Percentiles rank a stretch among this genome's conserved stretches.
phyloP scores from a whole-genome alignment of 2,888 invertebrate species.

The Ramazzottius varieornatus region DNA sequence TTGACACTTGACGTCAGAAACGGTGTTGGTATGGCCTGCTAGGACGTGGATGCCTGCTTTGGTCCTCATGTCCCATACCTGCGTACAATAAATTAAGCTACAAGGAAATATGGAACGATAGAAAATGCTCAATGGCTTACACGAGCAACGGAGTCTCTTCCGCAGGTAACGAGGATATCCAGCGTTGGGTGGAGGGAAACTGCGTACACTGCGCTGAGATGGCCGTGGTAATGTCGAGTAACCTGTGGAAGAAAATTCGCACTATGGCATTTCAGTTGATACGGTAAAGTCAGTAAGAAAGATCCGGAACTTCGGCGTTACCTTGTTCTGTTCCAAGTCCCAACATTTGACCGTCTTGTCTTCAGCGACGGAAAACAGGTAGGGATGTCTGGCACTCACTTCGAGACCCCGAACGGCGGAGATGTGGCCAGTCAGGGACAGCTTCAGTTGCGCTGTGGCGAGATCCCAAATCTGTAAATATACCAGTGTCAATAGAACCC shows the following conservation, averaged over 20 bases:
- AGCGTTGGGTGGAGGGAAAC: constrained; percentile 76
- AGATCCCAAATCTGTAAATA: constrained; percentile 64
- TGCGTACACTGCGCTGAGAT: constrained; percentile 80
- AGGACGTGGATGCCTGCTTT: constrained; percentile 94
- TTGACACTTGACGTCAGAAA: constrained; percentile 77
- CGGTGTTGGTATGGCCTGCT: constrained; percentile 82
- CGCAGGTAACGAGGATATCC: constrained; percentile 74
- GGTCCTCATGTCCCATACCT: constrained; percentile 92
- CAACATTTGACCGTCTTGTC: constrained; percentile 98
- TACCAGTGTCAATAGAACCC: too few species aligned
- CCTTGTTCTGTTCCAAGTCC: constrained; percentile 97
- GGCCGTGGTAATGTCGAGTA: constrained; percentile 93
- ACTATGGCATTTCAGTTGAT: background rate
- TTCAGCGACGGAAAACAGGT: constrained; percentile 92
- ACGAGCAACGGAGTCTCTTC: constrained; percentile 77
- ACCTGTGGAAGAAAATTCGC: constrained; percentile 30
- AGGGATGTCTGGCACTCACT: constrained; percentile 78
- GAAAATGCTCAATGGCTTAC: constrained; percentile 15
- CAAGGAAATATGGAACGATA: too few species aligned
- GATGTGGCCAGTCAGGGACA: constrained; percentile 91
- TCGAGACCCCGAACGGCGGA: constrained; percentile 85
- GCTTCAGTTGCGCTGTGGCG: constrained; percentile 72
- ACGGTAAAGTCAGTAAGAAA: constrained; percentile 3
- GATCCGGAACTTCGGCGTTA: constrained; percentile 14
- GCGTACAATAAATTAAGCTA: too few species aligned